Percentiles rank a stretch among this genome's conserved stretches.
phyloP scores from a whole-genome alignment of 2,797 vertebrate species.

The Bovichtus variegatus region DNA sequence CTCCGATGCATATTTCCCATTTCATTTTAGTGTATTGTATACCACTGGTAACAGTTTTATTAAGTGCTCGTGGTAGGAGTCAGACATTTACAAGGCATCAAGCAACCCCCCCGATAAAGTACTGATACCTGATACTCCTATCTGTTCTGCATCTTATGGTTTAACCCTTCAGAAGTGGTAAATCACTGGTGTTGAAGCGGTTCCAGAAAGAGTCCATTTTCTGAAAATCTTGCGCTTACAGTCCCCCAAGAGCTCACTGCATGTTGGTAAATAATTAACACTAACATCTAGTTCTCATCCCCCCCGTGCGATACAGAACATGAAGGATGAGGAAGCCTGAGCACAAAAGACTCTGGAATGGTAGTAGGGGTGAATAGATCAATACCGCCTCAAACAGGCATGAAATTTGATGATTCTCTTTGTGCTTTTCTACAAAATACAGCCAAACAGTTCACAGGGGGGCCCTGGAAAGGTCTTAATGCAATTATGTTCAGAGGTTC shows the following conservation, averaged over 20 bases:
- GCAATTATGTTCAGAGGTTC: not conserved
- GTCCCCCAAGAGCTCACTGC: slow-evolving; percentile 25
- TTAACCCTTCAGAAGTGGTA: slow-evolving; percentile 8
- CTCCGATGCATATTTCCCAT: not conserved
- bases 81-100: not conserved
- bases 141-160: not conserved
- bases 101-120: not conserved
- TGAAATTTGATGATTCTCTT: slow-evolving; percentile 58
- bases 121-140: not conserved
- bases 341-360: slow-evolving; percentile 45
- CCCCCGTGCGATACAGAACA: slow-evolving; percentile 36
- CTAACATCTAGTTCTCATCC: slow-evolving; percentile 62
- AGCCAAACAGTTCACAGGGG: slow-evolving; percentile 10
- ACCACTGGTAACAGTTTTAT: not conserved
- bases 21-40: not conserved
- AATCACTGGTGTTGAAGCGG: slow-evolving; percentile 32
- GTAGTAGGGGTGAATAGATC: slow-evolving; percentile 59
- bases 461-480: slow-evolving; percentile 2
- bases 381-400: slow-evolving; percentile 56
- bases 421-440: slow-evolving; percentile 43
- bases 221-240: not conserved
- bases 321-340: slow-evolving; percentile 47
- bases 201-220: slow-evolving; percentile 6
- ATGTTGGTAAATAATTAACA: slow-evolving; percentile 78
- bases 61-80: not conserved